Evolutionary conservation across 2,113 vertebrate species (phyloP), one percentile per base, ranked within the genome.

Genomic region (Colossoma macropomum): DNA sequence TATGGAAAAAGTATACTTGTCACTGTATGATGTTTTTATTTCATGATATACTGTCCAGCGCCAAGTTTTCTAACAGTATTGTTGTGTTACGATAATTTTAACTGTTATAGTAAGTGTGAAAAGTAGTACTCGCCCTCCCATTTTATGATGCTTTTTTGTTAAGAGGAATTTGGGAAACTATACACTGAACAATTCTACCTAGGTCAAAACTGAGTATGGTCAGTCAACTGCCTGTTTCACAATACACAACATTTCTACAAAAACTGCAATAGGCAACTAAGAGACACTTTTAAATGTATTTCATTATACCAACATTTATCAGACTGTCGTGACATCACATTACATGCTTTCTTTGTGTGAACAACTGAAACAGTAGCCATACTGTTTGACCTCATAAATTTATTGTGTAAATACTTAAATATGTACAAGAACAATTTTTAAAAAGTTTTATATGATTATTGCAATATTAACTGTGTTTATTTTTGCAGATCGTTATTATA

Each of bases 401-500:
- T 78, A 54, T 66, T 79, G 32, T 69, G 50, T 81, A 56, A 45
- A 75, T 65, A 80, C 79, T 34, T 77, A 74, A 59, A 65, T 82
- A 66, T 48, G 62, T 78, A 62, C 62, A 38, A 77, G 4, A 28
- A 48, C n/a, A 72, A 48, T 82, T 87, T 66, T 82, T 59, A 59
- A 28, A 59, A 48, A 21, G 3, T 72, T 84, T 80, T 71, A 70
- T 81, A 84, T 68, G 13, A 79, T 52, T 74, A 77, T 80, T 68
- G 75, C 4, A 79, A 74, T 52, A 75, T 52, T 79, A 79, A 73
- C 73, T 45, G 65, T 62, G 59, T 84, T 86, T 86, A 86, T 90
- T 87, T 88, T 87, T 87, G 73, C 85, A 85, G 68, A 85, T 62
- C 34, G 77, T 84, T 83, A 78, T 70, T 83, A 76, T 62, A 63